Base-by-base conservation (phyloP, 1,140 invertebrate species). In the Drosophila willistoni region DNA sequence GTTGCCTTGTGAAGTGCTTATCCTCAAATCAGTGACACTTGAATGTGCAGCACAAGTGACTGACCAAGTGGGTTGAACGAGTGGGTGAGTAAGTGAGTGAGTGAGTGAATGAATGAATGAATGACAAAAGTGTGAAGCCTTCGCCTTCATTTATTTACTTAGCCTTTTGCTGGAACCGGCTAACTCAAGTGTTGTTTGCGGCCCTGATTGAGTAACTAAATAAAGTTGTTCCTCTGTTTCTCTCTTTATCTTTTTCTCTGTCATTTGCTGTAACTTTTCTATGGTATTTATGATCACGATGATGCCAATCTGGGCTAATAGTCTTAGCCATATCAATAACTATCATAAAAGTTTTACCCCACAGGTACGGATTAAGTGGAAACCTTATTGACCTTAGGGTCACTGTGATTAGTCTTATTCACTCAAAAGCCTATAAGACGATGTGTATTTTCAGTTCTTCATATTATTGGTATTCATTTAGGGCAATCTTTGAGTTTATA, bases 1-100 rank as follows among this genome's bases (percentile, higher is more conserved):
- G 83, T 87, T 87, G 83, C 80, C 80, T 89, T 33, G 80, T 89
- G 84, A 89, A 87, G 84, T 87, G 84, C 84, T 87, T 87, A 87
- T 89, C 84, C 83, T 87, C 85, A 87, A 87, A 87, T 87, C 84
- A 87, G 84, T 87, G 84, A 87, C 84, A 89, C 84, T 87, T 87
- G 80, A 87, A 83, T 87, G 84, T 87, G 84, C 84, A 89, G 84
- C 77, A 83, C 84, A 84, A 89, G 80, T 84, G 84, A 89, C 84
- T 89, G 84, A 87, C 84, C 84, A 89, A 87, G 80, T 78, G 80
- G 77, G 60, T 73, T 69, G 73, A 77, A 54, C 79, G 76, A 69
- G 44, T 78, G 82, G 81, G 42, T 75, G 71, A 69, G 39, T 71
- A 44, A 56, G 57, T 73, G 44, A 56, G 57, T 73, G 44, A 70